Base-by-base conservation (phyloP, 2,888 invertebrate genomes). In the Ophion slaviceki region DNA sequence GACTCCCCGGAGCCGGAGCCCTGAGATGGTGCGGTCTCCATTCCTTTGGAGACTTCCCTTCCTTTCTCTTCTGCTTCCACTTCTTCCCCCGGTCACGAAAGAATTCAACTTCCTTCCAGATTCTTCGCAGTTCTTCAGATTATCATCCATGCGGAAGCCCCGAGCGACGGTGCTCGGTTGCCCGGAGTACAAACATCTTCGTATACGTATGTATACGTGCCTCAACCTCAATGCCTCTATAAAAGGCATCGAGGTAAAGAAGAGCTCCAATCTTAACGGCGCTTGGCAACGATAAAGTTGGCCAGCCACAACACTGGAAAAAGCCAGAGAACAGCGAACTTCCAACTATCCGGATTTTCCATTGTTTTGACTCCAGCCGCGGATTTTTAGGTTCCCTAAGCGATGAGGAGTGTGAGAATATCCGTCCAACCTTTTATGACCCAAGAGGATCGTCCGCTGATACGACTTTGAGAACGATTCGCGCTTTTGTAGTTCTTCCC, bases 221-320 rank as follows among this genome's bases (percentile, higher is more conserved):
- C 64, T 66, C 53, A 28, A 64, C 61, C 77, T 74, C 62, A 74
- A 80, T 47, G 66, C 28, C 72, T 67, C 64, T 59, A 66, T 78
- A 70, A 76, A 85, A 87, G 82, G 81, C 82, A 79, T 62, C 81
- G 80, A 72, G 79, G 78, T 80, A 81, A 83, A 66, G 79, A 77
- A 82, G 81, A 80, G 84, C 88, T 88, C 86, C 91, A 92, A 92
- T 93, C 92, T 92, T 91, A 92, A 93, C 91, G 91, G 89, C 90
- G 86, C 88, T 86, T 82, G 76, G 86, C 86, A 74, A 88, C 90
- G 90, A 92, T 92, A 92, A 93, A 92, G 90, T 91, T 82, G 61
- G 64, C 76, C 66, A 82, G 75, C 72, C 75, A 67, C 70, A 64
- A 17, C 67, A 24, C 64, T 59, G 64, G 80, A 64, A 80, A 82